Evolutionary conservation across 2,888 invertebrate genomes (phyloP), one percentile per base, ranked within the genome.

Genomic region (Ypsolopha sequella): DNA sequence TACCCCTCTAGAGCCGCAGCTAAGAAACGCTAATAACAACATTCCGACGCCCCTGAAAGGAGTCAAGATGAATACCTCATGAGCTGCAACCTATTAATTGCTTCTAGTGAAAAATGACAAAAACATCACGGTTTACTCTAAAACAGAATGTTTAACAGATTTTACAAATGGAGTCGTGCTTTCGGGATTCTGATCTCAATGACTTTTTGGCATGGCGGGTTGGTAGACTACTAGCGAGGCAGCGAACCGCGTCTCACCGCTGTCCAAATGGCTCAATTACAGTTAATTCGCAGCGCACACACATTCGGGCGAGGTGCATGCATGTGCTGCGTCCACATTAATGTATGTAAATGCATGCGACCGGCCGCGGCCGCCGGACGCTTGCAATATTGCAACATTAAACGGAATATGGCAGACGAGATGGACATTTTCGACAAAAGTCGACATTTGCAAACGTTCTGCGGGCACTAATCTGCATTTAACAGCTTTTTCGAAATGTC

Each of bases 291-390:
- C 74, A 80, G 70, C 76, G 76, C 78, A 85, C 85, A 85, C 82
- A 84, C 75, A 85, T 80, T 76, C 71, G 70, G 70, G 76, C 76
- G 77, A 80, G 77, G 41, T 45, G 51, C 45, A 44, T 49, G 54
- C 81, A 80, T 80, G 80, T 76, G 76, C 76, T 72, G 70, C 73
- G 76, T 79, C 70, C 75, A 69, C 75, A 77, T 77, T 85, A 85
- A 85, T 84, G 80, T 84, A 85, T 86, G 86, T 80, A 85, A 86
- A 85, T 86, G 82, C 80, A 82, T 77, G 80, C 82, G 78, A 78
- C 79, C 73, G 76, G 77, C 76, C 80, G 75, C 79, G 71, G 72
- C 75, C 65, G 69, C 66, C 75, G 76, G 73, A 69, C 78, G 79
- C 69, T 79, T 76, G 71, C 82, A 81, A 82, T 86, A 85, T 86